Evolutionary conservation across 1,140 invertebrate species (phyloP), one percentile per base, ranked within the genome.

Genomic region (Bombus affinis): DNA sequence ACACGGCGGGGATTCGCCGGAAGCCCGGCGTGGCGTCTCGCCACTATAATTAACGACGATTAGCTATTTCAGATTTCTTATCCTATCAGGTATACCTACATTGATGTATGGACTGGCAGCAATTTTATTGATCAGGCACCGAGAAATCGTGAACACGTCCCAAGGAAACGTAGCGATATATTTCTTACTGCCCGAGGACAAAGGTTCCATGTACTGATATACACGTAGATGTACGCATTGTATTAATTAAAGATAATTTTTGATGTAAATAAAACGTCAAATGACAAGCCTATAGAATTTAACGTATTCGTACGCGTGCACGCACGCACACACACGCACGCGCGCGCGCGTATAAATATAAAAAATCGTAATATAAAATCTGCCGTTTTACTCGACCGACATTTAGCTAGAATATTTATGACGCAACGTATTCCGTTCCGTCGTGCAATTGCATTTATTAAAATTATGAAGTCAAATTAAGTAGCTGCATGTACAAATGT

Each of bases 81-180:
- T 68, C 37, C 18, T 44, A 82, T 87, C 93, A 99, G 98, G 98
- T 92, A 96, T 99, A 89, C 98, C 98, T 78, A 98, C 98, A 92
- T 94, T 99, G 76, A 96, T 98, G 42, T 99, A 99, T 96, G 98
- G 98, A 86, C 94, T 98, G 85, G 98, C 97, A 65, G 98, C 98
- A 22, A 97, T 96, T 85, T 96, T 96, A 90, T 94, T 99, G 71
- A 98, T 98, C 88, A 97, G 95, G 89, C 97, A 98, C 93, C 95
- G 95, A 88, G 98, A 99, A 96, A 95, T 96, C 65, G 98, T 99
- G 22, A 90, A 96, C 81, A 98, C 98, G 74, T 93, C 96, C 47
- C 96, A 96, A 90, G 97, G 97, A 32, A 94, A 96, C 81, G 97
- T 99, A 0, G 96, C 96, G 87, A 98, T 99, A 93, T 98, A 98